A percentile compares a stretch with the other conserved stretches of the same genome.
These are phyloP conservation scores for Ceratina calcarata DNA, from an alignment of 1,140 invertebrate species.

Conservation along the genomic window DNA sequence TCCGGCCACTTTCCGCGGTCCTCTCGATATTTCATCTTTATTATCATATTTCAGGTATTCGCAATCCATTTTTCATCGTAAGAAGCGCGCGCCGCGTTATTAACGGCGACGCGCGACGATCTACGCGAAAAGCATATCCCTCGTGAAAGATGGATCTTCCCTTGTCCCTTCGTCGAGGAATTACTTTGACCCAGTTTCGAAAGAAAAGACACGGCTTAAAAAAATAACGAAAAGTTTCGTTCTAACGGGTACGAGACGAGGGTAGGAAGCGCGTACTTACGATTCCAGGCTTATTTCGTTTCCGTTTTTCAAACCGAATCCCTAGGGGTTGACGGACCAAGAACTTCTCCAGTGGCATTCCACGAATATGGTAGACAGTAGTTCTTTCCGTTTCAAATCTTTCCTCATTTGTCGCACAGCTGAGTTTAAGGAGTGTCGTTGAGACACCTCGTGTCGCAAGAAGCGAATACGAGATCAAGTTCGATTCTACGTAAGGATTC, in stretches of 20 bases:
- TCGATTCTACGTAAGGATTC: neutral
- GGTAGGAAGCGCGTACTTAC: neutral
- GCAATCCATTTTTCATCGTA: slow-evolving; percentile 69
- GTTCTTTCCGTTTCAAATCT: neutral
- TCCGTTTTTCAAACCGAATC: neutral
- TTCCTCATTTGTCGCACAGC: slow-evolving; percentile 17
- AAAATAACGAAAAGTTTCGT: neutral
- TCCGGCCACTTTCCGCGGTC: slow-evolving; percentile 69
- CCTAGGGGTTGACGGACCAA: no score
- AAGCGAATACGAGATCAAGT: neutral
- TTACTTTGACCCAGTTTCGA: slow-evolving; percentile 10
- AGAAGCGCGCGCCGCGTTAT: slow-evolving; percentile 53
- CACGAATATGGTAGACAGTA: neutral
- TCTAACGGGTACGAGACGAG: neutral
- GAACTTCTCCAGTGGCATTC: neutral
- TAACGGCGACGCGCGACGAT: slow-evolving; percentile 44
- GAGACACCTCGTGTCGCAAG: slow-evolving; percentile 6
- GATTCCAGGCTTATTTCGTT: neutral
- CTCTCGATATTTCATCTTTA: slow-evolving; percentile 75
- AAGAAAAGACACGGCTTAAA: neutral
- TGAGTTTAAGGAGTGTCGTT: neutral
- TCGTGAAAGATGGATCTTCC: neutral
- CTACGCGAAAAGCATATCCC: neutral
- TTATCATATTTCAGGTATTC: slow-evolving; percentile 75
- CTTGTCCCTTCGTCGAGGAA: neutral